Base-by-base conservation (phyloP, 1,140 invertebrate genomes). In the Cyphomyrmex costatus region DNA sequence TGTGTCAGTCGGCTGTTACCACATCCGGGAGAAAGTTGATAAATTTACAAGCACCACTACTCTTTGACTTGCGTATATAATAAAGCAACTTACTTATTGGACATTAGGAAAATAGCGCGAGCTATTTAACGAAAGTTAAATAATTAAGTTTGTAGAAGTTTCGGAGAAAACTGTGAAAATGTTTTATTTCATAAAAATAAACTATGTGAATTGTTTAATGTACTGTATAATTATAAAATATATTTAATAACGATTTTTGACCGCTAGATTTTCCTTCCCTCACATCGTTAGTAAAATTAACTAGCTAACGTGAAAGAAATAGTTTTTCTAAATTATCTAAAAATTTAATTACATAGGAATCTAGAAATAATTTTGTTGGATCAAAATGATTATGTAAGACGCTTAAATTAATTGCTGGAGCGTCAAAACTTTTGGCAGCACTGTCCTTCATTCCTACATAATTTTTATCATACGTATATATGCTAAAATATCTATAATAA, bases 21-120 rank as follows among this genome's bases (percentile, higher is more conserved):
- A 19, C 16, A 73, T 82, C 36, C 53, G 36, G 24, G 24, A 19
- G 66, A 74, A 79, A 68, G 61, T 68, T 53, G 27, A 24, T 58
- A 58, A 82, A 60, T 82, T 73, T 82, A 8, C 53, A 30, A 70
- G 19, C n/a, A 21, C 36, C 19, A 7, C 33, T 21, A 27, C 8
- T 49, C 19, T 27, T 4, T 21, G 1, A 53, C 27, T 51, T 49
- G 6, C 6, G 36, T 14, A n/a, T 46, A 61, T 3, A 30, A 46
- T 42, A 63, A 21, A 63, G 58, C 16, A n/a, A 63, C 30, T 65
- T 79, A 21, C 14, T 65, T 53, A 14, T 27, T 33, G 27, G 0
- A 68, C 36, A 8, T 24, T 24, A 68, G 14, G n/a, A 24, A 46
- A 24, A 42, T 10, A 24, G 14, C 19, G n/a, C 21, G n/a, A 14